These are phyloP conservation scores for Oscheius onirici DNA, from an alignment of 2,888 invertebrate genomes.

Conservation along the genomic window DNA sequence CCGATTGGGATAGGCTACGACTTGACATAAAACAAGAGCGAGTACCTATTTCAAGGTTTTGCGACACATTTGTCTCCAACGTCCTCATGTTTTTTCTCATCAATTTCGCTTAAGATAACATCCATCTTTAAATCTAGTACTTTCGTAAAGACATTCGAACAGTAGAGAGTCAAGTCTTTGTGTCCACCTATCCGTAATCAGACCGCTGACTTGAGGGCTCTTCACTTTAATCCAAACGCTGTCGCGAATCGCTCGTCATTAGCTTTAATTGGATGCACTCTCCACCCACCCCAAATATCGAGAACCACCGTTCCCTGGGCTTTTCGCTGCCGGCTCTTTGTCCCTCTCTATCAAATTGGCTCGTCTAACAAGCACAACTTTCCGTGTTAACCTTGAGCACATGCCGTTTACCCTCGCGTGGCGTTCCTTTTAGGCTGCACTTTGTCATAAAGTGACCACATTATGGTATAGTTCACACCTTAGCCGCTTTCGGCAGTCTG, in stretches of 20 bases:
- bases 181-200: conserved; percentile 9
- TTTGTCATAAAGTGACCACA: conserved; percentile 1
- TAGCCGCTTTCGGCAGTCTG: conserved; percentile 14
- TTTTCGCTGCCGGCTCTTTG: not conserved
- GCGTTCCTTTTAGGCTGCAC: not conserved
- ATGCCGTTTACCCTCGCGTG: conserved; percentile 1
- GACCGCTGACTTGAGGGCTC: conserved; percentile 29
- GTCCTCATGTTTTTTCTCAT: too few species aligned
- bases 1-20: too few species aligned
- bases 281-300: conserved; percentile 28
- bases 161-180: too few species aligned
- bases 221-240: conserved; percentile 28
- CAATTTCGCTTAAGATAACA: too few species aligned
- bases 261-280: conserved; percentile 33
- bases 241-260: conserved; percentile 31
- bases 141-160: too few species aligned
- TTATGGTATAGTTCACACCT: conserved; percentile 28
- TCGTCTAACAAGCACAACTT: not conserved
- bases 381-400: conserved; percentile 20
- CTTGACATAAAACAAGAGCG: too few species aligned
- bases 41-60: too few species aligned
- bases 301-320: conserved; percentile 16
- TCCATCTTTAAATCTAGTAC: too few species aligned
- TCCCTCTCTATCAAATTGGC: too few species aligned
- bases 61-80: too few species aligned